phyloP scores from a whole-genome alignment of 2,888 invertebrate species.

The Acanthopleura granulata region DNA sequence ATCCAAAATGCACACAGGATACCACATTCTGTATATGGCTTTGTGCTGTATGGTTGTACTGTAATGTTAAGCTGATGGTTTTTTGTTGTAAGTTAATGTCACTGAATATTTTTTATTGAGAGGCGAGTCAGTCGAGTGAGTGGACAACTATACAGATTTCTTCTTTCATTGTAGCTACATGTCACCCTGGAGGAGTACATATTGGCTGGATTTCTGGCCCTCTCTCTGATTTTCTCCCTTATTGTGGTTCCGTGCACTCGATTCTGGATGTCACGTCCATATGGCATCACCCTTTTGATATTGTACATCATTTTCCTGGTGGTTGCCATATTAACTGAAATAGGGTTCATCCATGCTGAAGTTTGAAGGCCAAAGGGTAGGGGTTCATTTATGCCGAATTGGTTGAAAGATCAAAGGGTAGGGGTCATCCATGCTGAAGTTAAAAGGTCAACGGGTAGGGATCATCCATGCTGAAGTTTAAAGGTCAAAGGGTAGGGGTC shows the following conservation, averaged over 20 bases:
- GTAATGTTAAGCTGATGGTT: neutral
- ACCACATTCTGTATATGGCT: no score
- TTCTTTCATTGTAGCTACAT: conserved; percentile 55
- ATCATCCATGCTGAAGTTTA: no score
- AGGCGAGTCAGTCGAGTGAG: neutral
- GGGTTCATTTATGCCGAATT: no score
- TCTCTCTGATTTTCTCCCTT: conserved; percentile 70
- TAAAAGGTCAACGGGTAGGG: no score
- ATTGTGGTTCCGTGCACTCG: conserved; percentile 71
- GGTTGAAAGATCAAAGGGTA: no score
- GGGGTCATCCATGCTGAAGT: no score
- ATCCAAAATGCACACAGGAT: no score
- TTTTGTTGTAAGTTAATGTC: neutral
- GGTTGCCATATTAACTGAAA: conserved; percentile 73
- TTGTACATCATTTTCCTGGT: conserved; percentile 73
- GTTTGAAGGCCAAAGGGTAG: neutral
- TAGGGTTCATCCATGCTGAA: conserved; percentile 51
- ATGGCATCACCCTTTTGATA: conserved; percentile 71
- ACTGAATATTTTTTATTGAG: neutral
- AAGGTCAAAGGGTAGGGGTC: no score
- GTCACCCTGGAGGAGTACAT: conserved; percentile 71
- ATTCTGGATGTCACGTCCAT: conserved; percentile 71
- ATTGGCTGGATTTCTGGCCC: conserved; percentile 71
- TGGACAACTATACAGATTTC: neutral
- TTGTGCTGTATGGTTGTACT: no score